These are phyloP conservation scores for Asobara japonica DNA, from an alignment of 1,140 invertebrate species.

Conservation along the genomic window DNA sequence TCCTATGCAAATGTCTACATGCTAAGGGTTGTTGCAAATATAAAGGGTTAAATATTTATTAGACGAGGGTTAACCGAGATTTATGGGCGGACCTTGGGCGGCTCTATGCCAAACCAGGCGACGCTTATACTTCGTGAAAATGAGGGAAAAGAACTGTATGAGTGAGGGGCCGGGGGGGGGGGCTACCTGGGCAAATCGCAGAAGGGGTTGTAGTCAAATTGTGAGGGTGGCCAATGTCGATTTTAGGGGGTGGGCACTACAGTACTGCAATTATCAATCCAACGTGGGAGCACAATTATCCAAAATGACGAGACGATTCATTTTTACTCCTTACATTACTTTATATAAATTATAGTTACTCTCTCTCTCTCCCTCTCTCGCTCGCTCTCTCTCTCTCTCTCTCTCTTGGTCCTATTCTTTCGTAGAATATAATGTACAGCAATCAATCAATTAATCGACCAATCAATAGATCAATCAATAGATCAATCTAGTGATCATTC, in stretches of 20 bases:
- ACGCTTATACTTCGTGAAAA: constrained; percentile 9
- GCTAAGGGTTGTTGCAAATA: constrained; percentile 68
- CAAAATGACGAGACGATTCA: neutral
- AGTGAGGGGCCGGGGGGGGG: too few relatives aligned
- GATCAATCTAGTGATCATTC: too few relatives aligned
- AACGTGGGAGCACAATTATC: neutral
- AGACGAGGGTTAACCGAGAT: constrained; percentile 65
- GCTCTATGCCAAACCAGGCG: constrained; percentile 3
- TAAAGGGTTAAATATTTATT: constrained; percentile 70
- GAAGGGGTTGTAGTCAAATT: neutral
- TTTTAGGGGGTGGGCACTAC: neutral
- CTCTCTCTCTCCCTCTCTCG: too few relatives aligned
- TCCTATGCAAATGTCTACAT: constrained; percentile 70
- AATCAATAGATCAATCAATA: too few relatives aligned
- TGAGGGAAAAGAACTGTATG: neutral
- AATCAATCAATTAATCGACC: too few relatives aligned
- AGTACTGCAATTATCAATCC: neutral
- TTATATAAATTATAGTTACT: too few relatives aligned
- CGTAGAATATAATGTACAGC: too few relatives aligned
- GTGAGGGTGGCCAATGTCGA: neutral
- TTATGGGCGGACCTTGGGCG: constrained; percentile 52
- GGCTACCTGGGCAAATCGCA: neutral
- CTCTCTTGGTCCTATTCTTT: too few relatives aligned
- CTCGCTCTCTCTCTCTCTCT: neutral
- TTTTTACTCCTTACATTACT: neutral